These are phyloP conservation scores for Caenorhabditis sp. DNA, from an alignment of 2,888 invertebrate species.

Conservation along the genomic window DNA sequence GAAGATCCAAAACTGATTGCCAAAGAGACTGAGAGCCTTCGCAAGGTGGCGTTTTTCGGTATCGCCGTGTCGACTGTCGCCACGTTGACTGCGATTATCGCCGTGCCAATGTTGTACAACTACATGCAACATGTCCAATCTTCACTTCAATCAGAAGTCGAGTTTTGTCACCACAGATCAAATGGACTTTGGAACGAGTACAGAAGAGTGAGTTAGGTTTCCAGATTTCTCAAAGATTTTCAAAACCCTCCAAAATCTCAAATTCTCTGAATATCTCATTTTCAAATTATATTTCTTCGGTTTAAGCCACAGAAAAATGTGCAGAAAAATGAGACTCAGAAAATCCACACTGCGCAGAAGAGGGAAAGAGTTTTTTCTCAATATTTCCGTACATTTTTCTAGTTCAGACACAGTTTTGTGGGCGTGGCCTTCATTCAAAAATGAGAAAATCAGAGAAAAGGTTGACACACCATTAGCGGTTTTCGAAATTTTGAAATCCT, in stretches of 20 bases:
- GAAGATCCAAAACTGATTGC: conserved; percentile 43
- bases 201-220: conserved; percentile 33
- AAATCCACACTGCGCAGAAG: too few relatives aligned
- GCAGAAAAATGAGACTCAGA: too few relatives aligned
- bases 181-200: conserved; percentile 58
- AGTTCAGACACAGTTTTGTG: too few relatives aligned
- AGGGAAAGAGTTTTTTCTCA: too few relatives aligned
- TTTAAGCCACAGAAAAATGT: too few relatives aligned
- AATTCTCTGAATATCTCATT: too few relatives aligned
- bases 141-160: conserved; percentile 53
- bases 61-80: conserved; percentile 58
- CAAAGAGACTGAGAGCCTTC: conserved; percentile 47
- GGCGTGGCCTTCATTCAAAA: too few relatives aligned
- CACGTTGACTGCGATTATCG: conserved; percentile 56
- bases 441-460: too few relatives aligned
- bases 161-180: conserved; percentile 56
- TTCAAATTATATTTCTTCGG: too few relatives aligned
- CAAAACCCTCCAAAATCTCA: background rate
- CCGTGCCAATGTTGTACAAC: conserved; percentile 60
- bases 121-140: conserved; percentile 61
- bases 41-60: conserved; percentile 54
- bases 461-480: too few relatives aligned
- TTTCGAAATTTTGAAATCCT: too few relatives aligned
- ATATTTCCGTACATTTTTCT: too few relatives aligned
- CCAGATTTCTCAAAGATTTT: conserved; percentile 1